Conservation (phyloP, 2,113 vertebrate species). For the Cynoglossus semilaevis region DNA sequence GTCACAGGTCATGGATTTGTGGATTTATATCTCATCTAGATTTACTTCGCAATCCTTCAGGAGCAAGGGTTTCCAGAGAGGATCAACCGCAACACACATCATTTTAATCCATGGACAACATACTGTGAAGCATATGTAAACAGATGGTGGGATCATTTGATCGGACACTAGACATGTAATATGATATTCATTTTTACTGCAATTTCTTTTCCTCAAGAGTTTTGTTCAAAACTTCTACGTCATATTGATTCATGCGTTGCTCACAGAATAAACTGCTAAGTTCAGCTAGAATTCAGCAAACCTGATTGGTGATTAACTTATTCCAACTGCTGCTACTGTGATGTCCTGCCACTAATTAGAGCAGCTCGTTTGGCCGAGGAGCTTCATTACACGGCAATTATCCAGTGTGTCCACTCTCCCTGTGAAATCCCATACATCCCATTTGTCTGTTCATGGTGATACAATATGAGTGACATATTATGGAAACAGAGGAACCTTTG, state of each 20-base stretch:
- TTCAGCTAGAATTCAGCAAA: constrained; percentile 67
- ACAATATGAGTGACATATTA: constrained; percentile 15
- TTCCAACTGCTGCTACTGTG: constrained; percentile 32
- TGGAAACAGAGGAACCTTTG: not conserved
- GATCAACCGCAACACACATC: constrained; percentile 12
- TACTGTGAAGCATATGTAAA: constrained; percentile 1
- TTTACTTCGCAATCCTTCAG: constrained; percentile 25
- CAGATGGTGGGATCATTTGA: not conserved
- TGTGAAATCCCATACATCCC: not conserved
- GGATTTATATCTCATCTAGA: constrained; percentile 34
- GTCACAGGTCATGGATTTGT: constrained; percentile 13
- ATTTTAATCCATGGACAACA: constrained; percentile 34
- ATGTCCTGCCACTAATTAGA: constrained; percentile 55
- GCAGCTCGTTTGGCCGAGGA: constrained; percentile 27
- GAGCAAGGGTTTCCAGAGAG: too few relatives aligned
- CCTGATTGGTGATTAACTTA: constrained; percentile 50
- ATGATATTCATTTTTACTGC: too few relatives aligned
- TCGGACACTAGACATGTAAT: too few relatives aligned
- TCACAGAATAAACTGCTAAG: constrained; percentile 33
- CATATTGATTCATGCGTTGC: constrained; percentile 6
- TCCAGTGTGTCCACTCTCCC: constrained; percentile 9
- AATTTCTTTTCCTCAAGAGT: too few relatives aligned
- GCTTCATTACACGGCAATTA: constrained; percentile 44
- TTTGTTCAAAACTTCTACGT: too few relatives aligned
- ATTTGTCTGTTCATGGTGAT: not conserved